Evolutionary conservation across 2,888 invertebrate species (phyloP).

Genomic region (Ecdyonurus torrentis): DNA sequence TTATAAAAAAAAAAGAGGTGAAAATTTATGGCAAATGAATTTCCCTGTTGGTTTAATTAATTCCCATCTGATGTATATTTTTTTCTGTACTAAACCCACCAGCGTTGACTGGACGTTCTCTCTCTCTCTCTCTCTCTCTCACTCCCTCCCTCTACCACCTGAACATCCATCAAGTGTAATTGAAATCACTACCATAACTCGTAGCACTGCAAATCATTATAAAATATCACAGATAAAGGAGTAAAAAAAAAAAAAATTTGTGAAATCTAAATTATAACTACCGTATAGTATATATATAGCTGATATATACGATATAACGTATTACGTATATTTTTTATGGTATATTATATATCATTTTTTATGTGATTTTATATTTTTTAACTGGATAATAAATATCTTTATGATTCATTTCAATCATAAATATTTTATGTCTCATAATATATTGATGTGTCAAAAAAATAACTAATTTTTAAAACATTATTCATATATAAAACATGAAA

Average conservation of each 20-base stretch:
- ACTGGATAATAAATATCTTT: background rate
- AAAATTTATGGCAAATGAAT: background rate
- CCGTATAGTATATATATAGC: background rate
- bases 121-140: background rate
- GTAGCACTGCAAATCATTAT: background rate
- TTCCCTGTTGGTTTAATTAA: background rate
- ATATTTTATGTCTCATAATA: no score
- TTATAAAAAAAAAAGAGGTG: background rate
- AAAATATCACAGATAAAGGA: background rate
- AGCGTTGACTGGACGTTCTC: background rate
- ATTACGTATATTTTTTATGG: no score
- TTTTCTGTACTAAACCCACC: background rate
- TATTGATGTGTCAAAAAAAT: no score
- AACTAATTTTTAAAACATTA: no score
- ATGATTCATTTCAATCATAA: background rate
- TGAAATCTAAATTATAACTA: background rate
- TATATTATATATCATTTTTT: background rate
- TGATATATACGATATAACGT: no score
- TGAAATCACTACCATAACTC: background rate
- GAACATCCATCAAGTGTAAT: background rate
- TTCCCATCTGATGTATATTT: background rate
- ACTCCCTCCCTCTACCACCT: background rate
- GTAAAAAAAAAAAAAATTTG: background rate
- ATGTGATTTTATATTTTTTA: background rate
- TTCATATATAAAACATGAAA: no score